Conservation (phyloP, 2,113 vertebrate species). For the Ptilonorhynchus violaceus region DNA sequence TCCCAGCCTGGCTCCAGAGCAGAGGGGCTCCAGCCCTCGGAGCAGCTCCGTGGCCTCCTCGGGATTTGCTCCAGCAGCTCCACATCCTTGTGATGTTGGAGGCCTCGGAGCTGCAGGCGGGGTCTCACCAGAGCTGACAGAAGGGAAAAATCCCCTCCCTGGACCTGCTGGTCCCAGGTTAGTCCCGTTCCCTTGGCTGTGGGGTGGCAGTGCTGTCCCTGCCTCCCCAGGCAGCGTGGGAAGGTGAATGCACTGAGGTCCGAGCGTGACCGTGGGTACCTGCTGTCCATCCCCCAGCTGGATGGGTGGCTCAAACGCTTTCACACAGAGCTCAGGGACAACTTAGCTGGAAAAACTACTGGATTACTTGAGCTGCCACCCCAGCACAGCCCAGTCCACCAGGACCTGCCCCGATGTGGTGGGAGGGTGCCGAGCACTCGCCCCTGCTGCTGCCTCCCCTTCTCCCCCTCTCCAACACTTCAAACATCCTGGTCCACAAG, state of each 20-base stretch:
- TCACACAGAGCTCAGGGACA: neutral
- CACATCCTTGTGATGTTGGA: neutral
- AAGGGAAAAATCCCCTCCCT: neutral
- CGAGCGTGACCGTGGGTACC: accelerated
- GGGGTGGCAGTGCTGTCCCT: neutral
- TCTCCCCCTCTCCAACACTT: neutral
- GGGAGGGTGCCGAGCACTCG: neutral
- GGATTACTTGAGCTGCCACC: neutral
- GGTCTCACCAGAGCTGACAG: neutral
- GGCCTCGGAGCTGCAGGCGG: neutral
- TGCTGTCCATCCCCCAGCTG: neutral
- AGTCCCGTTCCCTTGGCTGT: accelerated
- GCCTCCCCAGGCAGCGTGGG: neutral
- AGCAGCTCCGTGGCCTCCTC: neutral
- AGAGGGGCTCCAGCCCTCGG: neutral
- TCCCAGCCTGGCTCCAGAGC: neutral
- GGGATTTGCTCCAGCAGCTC: neutral
- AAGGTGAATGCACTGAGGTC: neutral
- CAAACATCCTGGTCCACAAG: accelerated
- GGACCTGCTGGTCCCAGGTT: accelerated
- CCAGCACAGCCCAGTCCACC: neutral
- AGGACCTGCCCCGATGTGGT: neutral
- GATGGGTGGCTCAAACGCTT: neutral
- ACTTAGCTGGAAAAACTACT: neutral
- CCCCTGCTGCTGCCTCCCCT: neutral